Conservation (phyloP, 2,888 invertebrate genomes). For the Thera obeliscata region DNA sequence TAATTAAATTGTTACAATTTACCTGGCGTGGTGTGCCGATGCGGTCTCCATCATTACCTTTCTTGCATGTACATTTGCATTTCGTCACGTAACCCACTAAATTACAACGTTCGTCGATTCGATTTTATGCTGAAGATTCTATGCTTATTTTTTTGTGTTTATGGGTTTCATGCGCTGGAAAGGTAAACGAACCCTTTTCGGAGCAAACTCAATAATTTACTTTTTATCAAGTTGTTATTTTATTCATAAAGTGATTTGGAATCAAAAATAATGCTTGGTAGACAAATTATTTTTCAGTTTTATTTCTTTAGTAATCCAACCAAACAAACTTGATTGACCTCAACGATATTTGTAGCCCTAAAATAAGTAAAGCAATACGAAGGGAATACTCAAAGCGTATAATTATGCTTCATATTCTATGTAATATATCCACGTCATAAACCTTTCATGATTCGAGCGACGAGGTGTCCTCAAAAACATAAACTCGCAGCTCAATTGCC, state of each 20-base stretch:
- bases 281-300: neutral
- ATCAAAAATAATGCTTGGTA: neutral
- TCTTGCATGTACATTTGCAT: constrained; percentile 59
- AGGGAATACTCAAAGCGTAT: neutral
- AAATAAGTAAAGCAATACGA: neutral
- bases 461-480: constrained; percentile 34
- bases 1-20: constrained; percentile 75
- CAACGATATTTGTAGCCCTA: neutral
- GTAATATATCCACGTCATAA: constrained; percentile 27
- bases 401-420: constrained; percentile 8
- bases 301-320: neutral
- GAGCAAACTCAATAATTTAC: constrained; percentile 1
- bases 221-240: neutral
- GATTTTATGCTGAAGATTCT: constrained; percentile 6
- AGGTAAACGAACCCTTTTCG: constrained; percentile 15
- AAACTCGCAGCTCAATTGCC: constrained; percentile 32
- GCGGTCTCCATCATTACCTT: constrained; percentile 27
- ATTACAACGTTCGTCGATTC: constrained; percentile 27
- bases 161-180: constrained; percentile 2
- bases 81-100: constrained; percentile 53
- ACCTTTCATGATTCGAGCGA: constrained; percentile 29
- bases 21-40: constrained; percentile 51
- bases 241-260: neutral
- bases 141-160: constrained; percentile 10
- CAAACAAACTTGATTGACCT: neutral